phyloP scores from a whole-genome alignment of 2,888 invertebrate species.

The Acheta domesticus region DNA sequence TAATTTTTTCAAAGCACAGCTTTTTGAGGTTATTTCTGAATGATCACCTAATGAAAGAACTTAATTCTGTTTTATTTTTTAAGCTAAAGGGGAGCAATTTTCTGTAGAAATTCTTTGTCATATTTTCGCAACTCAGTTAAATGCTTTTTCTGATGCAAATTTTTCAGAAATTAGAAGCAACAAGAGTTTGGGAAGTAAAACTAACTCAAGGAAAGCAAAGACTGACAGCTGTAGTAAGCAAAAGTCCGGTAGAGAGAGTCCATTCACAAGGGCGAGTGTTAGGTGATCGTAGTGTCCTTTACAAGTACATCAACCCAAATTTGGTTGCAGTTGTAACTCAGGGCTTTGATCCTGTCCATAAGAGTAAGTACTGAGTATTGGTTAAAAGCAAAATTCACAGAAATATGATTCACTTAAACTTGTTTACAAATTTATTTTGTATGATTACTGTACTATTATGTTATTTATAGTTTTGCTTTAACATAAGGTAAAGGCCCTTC shows the following conservation, averaged over 20 bases:
- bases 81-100: too few relatives aligned
- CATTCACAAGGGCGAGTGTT: slow-evolving; percentile 95
- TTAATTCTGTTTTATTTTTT: too few relatives aligned
- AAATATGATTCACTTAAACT: slow-evolving; percentile 21
- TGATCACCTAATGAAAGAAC: too few relatives aligned
- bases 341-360: slow-evolving; percentile 69
- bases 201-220: slow-evolving; percentile 57
- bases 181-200: slow-evolving; percentile 69
- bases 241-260: slow-evolving; percentile 69
- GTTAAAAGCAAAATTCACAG: neutral
- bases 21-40: too few relatives aligned
- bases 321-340: slow-evolving; percentile 81
- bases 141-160: neutral
- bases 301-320: slow-evolving; percentile 98
- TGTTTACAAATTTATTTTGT: neutral
- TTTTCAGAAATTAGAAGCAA: slow-evolving; percentile 57
- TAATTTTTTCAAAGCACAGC: too few relatives aligned
- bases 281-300: slow-evolving; percentile 92
- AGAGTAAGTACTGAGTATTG: slow-evolving; percentile 54
- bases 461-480: slow-evolving; percentile 7
- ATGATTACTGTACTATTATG: neutral
- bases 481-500: neutral
- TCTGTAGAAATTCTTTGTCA: too few relatives aligned
- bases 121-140: too few relatives aligned
- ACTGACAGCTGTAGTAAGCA: slow-evolving; percentile 61